These are phyloP conservation scores for Heliconius ismenius DNA, from an alignment of 2,888 invertebrate genomes.

Conservation along the genomic window DNA sequence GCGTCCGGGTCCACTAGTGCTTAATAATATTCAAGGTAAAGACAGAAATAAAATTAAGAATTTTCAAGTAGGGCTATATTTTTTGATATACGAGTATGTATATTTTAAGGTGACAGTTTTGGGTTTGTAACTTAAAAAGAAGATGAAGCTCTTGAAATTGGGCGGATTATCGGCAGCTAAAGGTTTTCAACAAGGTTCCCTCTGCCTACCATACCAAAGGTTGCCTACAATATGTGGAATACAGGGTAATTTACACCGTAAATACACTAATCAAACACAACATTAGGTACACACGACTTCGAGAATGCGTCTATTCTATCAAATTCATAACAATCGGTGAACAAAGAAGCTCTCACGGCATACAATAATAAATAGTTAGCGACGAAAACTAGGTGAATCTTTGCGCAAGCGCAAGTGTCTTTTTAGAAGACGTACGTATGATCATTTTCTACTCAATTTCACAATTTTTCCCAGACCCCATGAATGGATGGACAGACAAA, in stretches of 20 bases:
- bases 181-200: no score
- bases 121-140: no score
- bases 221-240: not conserved
- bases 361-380: slow-evolving; percentile 80
- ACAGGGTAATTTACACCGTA: no score
- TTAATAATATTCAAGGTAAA: not conserved
- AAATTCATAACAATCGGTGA: slow-evolving; percentile 70
- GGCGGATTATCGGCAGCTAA: no score
- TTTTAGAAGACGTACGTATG: slow-evolving; percentile 81
- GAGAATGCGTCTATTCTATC: slow-evolving; percentile 71
- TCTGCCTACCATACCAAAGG: no score
- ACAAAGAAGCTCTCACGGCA: slow-evolving; percentile 79
- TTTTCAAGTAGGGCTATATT: not conserved
- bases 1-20: no score
- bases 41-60: not conserved
- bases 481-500: slow-evolving; percentile 75
- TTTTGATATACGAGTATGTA: no score
- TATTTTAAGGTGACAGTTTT: no score
- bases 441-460: slow-evolving; percentile 78
- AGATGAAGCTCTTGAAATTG: no score
- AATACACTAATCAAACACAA: slow-evolving; percentile 32
- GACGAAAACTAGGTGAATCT: slow-evolving; percentile 82
- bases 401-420: slow-evolving; percentile 79
- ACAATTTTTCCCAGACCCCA: slow-evolving; percentile 76
- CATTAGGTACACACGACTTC: slow-evolving; percentile 50